phyloP scores from a whole-genome alignment of 2,113 vertebrate species.

The Stigmatopora nigra region DNA sequence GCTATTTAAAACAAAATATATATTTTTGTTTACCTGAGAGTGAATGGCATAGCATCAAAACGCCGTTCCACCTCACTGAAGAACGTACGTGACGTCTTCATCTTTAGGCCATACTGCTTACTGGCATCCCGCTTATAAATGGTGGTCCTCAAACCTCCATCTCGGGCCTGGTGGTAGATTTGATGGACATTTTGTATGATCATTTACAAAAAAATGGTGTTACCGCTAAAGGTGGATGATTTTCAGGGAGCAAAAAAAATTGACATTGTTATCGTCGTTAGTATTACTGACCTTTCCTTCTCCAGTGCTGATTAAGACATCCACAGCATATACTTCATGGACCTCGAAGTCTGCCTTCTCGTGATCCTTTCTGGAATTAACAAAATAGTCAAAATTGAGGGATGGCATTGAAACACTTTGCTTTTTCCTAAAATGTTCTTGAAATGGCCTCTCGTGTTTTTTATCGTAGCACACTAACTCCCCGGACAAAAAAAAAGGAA shows the following conservation, averaged over 20 bases:
- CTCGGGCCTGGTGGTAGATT: conserved; percentile 74
- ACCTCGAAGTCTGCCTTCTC: conserved; percentile 97
- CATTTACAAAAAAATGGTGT: neutral
- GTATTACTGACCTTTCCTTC: conserved; percentile 83
- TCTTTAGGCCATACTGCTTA: conserved; percentile 95
- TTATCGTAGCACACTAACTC: too few relatives aligned
- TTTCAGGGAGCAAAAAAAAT: too few relatives aligned
- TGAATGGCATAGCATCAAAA: conserved; percentile 95
- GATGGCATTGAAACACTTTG: too few relatives aligned
- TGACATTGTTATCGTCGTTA: neutral
- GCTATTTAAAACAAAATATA: too few relatives aligned
- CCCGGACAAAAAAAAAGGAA: neutral
- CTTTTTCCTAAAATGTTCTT: too few relatives aligned
- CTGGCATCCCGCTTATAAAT: conserved; percentile 95
- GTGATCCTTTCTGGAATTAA: conserved; percentile 83
- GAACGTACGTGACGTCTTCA: conserved; percentile 98
- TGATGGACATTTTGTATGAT: neutral
- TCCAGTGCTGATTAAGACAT: conserved; percentile 91
- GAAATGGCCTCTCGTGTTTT: too few relatives aligned
- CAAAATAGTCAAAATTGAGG: neutral
- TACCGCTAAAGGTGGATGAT: neutral
- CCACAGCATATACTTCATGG: conserved; percentile 94
- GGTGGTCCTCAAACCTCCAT: conserved; percentile 89
- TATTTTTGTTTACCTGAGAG: conserved; percentile 75
- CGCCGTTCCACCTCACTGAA: conserved; percentile 95